Conservation (phyloP, 2,888 invertebrate genomes). For the Andrena fulva region DNA sequence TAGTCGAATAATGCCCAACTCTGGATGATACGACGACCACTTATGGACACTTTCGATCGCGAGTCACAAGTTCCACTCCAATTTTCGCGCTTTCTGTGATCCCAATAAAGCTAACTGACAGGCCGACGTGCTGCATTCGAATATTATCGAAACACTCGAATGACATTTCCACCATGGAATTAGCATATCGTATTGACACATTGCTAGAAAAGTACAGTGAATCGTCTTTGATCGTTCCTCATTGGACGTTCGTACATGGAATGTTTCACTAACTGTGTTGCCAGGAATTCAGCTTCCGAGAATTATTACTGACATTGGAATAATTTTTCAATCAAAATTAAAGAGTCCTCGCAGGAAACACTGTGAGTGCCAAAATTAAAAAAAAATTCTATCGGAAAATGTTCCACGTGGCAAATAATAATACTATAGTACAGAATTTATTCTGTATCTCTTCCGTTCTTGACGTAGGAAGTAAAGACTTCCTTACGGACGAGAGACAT, state of each 20-base stretch:
- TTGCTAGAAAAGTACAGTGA: not conserved
- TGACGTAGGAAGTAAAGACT: too few relatives aligned
- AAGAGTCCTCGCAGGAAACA: not conserved
- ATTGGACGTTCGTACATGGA: not conserved
- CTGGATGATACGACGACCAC: not conserved
- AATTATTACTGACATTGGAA: not conserved
- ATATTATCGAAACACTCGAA: not conserved
- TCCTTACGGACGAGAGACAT: too few relatives aligned
- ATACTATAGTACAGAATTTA: too few relatives aligned
- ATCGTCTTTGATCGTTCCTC: not conserved
- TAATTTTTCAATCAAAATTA: not conserved
- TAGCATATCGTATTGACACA: too few relatives aligned
- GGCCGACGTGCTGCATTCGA: not conserved
- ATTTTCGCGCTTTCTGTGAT: not conserved
- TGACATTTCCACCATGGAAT: not conserved
- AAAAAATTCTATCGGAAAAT: not conserved
- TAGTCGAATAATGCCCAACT: too few relatives aligned
- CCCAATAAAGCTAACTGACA: conserved; percentile 7
- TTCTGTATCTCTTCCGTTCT: too few relatives aligned
- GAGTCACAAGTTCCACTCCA: not conserved
- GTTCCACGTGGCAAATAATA: too few relatives aligned
- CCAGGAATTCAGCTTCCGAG: not conserved
- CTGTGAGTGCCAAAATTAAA: not conserved
- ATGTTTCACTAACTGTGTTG: not conserved
- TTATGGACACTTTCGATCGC: not conserved